Evolutionary conservation across 1,140 invertebrate genomes (phyloP).

Genomic region (Magallana ariakensis): DNA sequence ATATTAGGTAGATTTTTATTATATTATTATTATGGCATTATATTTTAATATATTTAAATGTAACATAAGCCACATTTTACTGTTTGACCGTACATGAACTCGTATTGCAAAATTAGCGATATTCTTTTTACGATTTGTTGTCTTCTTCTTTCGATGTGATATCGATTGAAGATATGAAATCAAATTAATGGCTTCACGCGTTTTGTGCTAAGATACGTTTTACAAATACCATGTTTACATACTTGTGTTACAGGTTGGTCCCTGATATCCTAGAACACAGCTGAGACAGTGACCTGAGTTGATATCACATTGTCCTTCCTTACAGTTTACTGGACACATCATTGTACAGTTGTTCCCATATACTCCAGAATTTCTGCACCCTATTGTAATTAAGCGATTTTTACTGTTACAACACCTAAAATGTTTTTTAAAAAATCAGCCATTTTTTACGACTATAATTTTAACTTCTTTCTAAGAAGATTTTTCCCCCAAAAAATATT

Average conservation of each 20-base stretch:
- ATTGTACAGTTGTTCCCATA: background rate
- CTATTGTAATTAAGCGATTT: background rate
- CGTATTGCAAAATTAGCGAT: too few relatives aligned
- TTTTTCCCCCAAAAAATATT: background rate
- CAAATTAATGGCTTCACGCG: too few relatives aligned
- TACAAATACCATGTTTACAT: conserved; percentile 28
- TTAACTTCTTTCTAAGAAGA: background rate
- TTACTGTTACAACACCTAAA: background rate
- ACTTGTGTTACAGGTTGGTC: conserved; percentile 66
- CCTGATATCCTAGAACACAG: conserved; percentile 57
- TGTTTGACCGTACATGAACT: too few relatives aligned
- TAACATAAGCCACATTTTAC: too few relatives aligned
- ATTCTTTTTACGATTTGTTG: too few relatives aligned
- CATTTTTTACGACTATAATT: too few relatives aligned
- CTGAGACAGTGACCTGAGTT: background rate
- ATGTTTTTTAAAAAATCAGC: background rate
- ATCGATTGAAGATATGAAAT: too few relatives aligned
- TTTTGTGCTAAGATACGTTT: too few relatives aligned
- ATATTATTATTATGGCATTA: too few relatives aligned
- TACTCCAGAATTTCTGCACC: background rate
- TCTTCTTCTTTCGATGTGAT: too few relatives aligned
- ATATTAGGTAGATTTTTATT: too few relatives aligned
- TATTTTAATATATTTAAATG: too few relatives aligned
- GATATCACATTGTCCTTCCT: background rate
- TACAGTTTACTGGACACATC: background rate